Percentiles rank a stretch among this genome's conserved stretches.
Evolutionary conservation across 2,888 invertebrate genomes (phyloP).

Genomic region (Blastobasis lacticolella): DNA sequence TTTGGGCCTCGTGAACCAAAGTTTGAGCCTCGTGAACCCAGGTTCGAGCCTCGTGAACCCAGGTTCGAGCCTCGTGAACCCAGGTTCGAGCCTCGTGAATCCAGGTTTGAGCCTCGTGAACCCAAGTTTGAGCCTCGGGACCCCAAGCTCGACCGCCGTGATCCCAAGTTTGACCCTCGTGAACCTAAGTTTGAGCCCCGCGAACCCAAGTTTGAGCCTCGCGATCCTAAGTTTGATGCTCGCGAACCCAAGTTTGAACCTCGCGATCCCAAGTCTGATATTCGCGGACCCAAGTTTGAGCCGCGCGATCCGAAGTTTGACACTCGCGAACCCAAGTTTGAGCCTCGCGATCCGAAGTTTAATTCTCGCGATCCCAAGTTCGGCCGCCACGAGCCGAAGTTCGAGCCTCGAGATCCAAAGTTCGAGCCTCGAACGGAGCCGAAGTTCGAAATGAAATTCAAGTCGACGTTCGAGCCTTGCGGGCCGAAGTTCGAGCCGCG

Average conservation of each 20-base stretch:
- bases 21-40: slow-evolving; percentile 5
- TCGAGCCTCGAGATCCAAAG: slow-evolving; percentile 3
- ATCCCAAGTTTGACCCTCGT: too few species aligned
- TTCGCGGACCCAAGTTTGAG: background rate
- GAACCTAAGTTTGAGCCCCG: background rate
- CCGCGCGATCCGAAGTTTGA: background rate
- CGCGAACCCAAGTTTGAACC: slow-evolving; percentile 2
- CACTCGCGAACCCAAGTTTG: slow-evolving; percentile 1
- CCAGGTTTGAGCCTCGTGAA: slow-evolving; percentile 6
- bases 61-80: background rate
- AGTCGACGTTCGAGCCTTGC: too few species aligned
- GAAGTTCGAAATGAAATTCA: too few species aligned
- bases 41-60: slow-evolving; percentile 2
- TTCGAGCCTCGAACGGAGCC: background rate
- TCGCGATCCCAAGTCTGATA: background rate
- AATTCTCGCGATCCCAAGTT: slow-evolving; percentile 2
- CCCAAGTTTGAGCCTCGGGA: background rate
- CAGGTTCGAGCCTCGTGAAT: background rate
- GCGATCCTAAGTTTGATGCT: slow-evolving; percentile 6
- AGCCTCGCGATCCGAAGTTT: slow-evolving; percentile 7
- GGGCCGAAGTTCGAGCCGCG: slow-evolving; percentile 3
- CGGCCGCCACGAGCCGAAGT: background rate
- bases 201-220: slow-evolving; percentile 2
- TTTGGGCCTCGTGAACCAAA: slow-evolving; percentile 3
- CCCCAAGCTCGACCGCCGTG: slow-evolving; percentile 1